Percentiles rank a stretch among this genome's conserved stretches.
Evolutionary conservation across 2,888 invertebrate species (phyloP).

Genomic region (Brachynemurus nebulosus): DNA sequence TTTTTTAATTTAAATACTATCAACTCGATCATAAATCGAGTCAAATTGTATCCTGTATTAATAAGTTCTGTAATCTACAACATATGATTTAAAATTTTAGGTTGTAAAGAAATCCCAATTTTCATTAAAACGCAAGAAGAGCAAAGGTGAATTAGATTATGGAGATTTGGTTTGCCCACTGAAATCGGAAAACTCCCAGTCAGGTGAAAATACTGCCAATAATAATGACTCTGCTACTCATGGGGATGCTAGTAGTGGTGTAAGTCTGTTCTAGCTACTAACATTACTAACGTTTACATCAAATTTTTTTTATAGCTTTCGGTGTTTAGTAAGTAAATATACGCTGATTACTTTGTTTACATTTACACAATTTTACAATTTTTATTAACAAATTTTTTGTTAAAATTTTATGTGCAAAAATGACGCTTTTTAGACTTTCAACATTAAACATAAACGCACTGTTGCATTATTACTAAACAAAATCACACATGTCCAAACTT

Average conservation of each 20-base stretch:
- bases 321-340: too few species aligned
- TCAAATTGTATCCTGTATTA: conserved; percentile 5
- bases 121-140: conserved; percentile 68
- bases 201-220: conserved; percentile 34
- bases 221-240: conserved; percentile 27
- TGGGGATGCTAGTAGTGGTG: conserved; percentile 30
- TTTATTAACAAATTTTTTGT: neutral
- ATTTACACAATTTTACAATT: too few species aligned
- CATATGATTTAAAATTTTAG: too few species aligned
- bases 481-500: too few species aligned
- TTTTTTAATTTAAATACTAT: too few species aligned
- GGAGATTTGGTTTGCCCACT: conserved; percentile 83
- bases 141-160: conserved; percentile 70
- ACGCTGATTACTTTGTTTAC: too few species aligned
- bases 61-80: conserved; percentile 5
- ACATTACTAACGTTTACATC: conserved; percentile 10
- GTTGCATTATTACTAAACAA: too few species aligned
- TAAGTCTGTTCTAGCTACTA: conserved; percentile 31
- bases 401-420: too few species aligned
- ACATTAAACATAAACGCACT: too few species aligned
- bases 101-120: conserved; percentile 79
- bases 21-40: too few species aligned
- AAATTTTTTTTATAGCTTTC: too few species aligned
- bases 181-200: conserved; percentile 32
- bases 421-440: too few species aligned